Percentiles rank a stretch among this genome's conserved stretches.
These are phyloP conservation scores for Semibalanus balanoides DNA, from an alignment of 1,140 invertebrate genomes.

Conservation along the genomic window DNA sequence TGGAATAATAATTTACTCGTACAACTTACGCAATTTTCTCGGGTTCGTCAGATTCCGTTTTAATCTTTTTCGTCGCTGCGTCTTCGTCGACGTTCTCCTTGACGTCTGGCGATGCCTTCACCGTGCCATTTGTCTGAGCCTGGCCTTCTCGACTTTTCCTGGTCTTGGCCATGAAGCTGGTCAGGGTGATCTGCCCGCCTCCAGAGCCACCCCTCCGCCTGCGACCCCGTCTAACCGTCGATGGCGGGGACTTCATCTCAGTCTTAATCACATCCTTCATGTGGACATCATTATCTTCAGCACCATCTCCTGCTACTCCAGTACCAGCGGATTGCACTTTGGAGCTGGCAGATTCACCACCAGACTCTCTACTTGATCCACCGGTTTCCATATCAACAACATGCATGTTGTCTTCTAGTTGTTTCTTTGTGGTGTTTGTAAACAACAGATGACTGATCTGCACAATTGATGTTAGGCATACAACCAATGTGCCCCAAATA, in stretches of 20 bases:
- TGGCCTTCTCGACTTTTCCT: background rate
- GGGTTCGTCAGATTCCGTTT: background rate
- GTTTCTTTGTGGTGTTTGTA: too few species aligned
- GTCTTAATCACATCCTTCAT: background rate
- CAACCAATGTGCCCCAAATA: too few species aligned
- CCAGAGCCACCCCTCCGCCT: too few species aligned
- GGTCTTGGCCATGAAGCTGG: background rate
- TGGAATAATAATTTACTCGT: too few species aligned
- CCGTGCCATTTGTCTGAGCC: background rate
- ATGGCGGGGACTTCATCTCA: background rate
- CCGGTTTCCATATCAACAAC: too few species aligned
- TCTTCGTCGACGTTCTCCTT: background rate
- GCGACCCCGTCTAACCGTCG: background rate
- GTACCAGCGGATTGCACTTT: too few species aligned
- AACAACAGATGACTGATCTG: too few species aligned
- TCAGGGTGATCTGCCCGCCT: background rate
- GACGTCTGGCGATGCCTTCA: background rate
- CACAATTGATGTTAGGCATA: too few species aligned
- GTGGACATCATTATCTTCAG: background rate
- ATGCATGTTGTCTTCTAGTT: too few species aligned
- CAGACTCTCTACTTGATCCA: too few species aligned
- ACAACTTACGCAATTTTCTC: constrained; percentile 5
- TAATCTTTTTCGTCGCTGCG: background rate
- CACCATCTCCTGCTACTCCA: background rate
- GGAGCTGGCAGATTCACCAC: too few species aligned